Evolutionary conservation across 2,113 vertebrate species (phyloP), one percentile per base, ranked within the genome.

Genomic region (Chaetodon trifascialis): DNA sequence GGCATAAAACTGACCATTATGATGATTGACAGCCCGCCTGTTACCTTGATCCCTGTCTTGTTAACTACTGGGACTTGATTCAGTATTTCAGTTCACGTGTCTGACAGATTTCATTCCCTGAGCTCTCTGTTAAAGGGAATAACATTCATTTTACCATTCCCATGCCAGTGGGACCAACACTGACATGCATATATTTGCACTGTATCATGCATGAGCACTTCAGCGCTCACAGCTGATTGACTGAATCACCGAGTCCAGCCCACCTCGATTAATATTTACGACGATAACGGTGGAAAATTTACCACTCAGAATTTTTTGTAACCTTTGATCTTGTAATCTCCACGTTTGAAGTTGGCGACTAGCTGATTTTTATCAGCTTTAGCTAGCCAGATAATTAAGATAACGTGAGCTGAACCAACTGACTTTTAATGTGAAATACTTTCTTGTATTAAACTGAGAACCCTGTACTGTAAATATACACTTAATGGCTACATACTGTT

Each of bases 71-170:
- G n/a, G 59, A 69, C 19, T 59, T 67, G 54, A 59, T n/a, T 17
- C 7, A 16, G 10, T 49, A 10, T 70, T 79, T 71, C 9, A 60
- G 17, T 42, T 49, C 59, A 36, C 1, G 14, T 46, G 1, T 25
- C 46, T 64, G 84, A 81, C 76, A 49, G 46, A 44, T 75, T 77
- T 79, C 3, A 71, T 58, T 73, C 54, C 23, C 51, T 56, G 65
- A 56, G 54, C 59, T 62, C 25, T 64, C 11, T 23, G 47, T 51
- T 21, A 46, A 66, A 58, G 21, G 15, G 11, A 82, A 64, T 12
- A n/a, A n/a, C 60, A 40, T 55, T 84, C 64, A 70, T 12, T 30
- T 52, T 64, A 49, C 52, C 47, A 6, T 73, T 62, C 5, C 38
- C 1, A 15, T 38, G 58, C 76, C 58, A 2, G 40, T 25, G 54